A percentile compares a stretch with the other conserved stretches of the same genome.
These are phyloP conservation scores for Cetoscarus ocellatus DNA, from an alignment of 2,797 vertebrate species.

Conservation along the genomic window DNA sequence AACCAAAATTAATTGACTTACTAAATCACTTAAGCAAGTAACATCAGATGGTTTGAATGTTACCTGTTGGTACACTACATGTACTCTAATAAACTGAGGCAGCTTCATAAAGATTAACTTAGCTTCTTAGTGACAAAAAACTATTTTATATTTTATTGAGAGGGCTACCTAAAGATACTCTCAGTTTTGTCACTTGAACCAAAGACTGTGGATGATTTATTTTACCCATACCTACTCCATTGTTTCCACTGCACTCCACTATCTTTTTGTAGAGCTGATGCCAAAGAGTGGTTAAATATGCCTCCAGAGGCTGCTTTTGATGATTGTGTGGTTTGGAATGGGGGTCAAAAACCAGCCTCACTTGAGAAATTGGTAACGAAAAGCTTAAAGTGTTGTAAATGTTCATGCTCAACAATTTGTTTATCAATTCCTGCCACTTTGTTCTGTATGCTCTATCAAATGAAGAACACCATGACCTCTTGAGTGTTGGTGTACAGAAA, in stretches of 20 bases:
- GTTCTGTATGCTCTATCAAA: too few species aligned
- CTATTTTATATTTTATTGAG: not conserved
- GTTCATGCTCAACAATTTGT: too few species aligned
- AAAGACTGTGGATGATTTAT: not conserved
- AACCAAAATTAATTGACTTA: not conserved
- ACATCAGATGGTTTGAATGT: not conserved
- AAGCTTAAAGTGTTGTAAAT: too few species aligned
- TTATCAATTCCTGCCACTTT: too few species aligned
- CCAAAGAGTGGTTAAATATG: conserved; percentile 14
- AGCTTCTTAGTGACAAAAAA: not conserved
- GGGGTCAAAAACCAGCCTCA: too few species aligned
- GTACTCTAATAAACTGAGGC: not conserved
- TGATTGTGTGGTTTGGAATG: too few species aligned
- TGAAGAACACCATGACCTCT: too few species aligned
- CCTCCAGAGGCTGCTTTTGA: not conserved
- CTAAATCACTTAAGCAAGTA: not conserved
- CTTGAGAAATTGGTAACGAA: too few species aligned
- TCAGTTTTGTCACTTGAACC: not conserved
- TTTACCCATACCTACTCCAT: not conserved
- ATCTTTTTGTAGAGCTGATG: not conserved
- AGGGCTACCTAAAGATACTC: not conserved
- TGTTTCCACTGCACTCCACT: conserved; percentile 3
- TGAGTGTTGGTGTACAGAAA: too few species aligned
- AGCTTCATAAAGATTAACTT: not conserved
- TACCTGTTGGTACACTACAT: not conserved